Conservation (phyloP, 2,888 invertebrate genomes). For the Thymelicus acteon region DNA sequence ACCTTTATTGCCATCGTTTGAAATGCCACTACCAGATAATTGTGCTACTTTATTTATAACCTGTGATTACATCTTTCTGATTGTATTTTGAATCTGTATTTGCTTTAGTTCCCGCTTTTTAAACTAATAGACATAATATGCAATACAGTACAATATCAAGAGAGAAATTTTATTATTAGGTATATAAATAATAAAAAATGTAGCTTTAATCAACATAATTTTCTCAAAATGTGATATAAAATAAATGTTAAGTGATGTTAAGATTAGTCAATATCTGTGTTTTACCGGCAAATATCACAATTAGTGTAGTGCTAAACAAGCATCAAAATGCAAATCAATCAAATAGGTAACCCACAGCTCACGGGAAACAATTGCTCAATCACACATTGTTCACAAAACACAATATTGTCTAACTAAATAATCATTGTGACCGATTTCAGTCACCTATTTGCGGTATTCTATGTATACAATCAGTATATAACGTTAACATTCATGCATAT, state of each 20-base stretch:
- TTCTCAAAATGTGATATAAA: constrained; percentile 1
- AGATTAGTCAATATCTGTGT: background rate
- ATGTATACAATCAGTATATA: constrained; percentile 36
- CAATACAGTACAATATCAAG: background rate
- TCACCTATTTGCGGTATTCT: constrained; percentile 41
- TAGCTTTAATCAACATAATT: background rate
- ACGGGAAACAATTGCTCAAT: constrained; percentile 45
- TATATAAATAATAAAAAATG: background rate
- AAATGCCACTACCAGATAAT: constrained; percentile 60
- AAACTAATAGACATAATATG: constrained; percentile 14
- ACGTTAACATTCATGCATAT: constrained; percentile 27
- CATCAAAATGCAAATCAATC: constrained; percentile 36
- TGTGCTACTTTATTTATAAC: constrained; percentile 56
- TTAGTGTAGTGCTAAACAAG: constrained; percentile 16
- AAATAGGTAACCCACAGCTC: constrained; percentile 29
- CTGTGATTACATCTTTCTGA: constrained; percentile 44
- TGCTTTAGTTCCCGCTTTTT: constrained; percentile 8
- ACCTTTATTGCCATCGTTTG: constrained; percentile 58
- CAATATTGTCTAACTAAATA: constrained; percentile 43
- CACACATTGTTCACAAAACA: constrained; percentile 39
- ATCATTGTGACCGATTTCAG: constrained; percentile 45
- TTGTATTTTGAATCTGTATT: constrained; percentile 24
- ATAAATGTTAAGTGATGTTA: background rate
- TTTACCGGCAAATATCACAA: constrained; percentile 1
- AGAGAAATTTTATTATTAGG: background rate